A percentile compares a stretch with the other conserved stretches of the same genome.
Conservation (phyloP, 2,113 vertebrate species). For the Balaenoptera acutorostrata region DNA sequence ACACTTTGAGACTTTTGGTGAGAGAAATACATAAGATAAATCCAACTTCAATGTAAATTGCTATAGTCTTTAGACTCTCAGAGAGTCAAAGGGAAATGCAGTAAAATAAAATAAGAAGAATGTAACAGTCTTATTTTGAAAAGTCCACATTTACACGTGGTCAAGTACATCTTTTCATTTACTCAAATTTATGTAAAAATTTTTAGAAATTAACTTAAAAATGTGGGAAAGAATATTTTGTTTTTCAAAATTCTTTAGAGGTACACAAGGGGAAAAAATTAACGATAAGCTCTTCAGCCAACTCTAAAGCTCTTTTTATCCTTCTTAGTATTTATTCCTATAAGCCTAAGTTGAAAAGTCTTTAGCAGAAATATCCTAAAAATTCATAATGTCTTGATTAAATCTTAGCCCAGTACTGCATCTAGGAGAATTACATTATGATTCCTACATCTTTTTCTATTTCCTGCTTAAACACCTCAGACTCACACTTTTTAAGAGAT, state of each 20-base stretch:
- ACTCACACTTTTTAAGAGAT: neutral
- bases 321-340: neutral
- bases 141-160: neutral
- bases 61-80: neutral
- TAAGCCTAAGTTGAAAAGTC: neutral
- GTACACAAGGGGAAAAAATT: neutral
- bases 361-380: constrained; percentile 13
- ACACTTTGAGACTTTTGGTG: neutral
- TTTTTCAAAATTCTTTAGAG: constrained; percentile 16
- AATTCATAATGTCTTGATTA: neutral
- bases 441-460: neutral
- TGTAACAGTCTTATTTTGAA: neutral
- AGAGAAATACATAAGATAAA: constrained; percentile 1
- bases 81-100: neutral
- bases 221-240: neutral
- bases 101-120: constrained; percentile 6
- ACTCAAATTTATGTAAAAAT: neutral
- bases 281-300: neutral
- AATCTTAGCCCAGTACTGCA: neutral
- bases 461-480: neutral
- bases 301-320: neutral
- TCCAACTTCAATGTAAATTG: neutral
- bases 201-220: neutral
- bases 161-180: neutral
- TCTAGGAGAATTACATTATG: neutral